A percentile compares a stretch with the other conserved stretches of the same genome.
Conservation (phyloP, 2,113 vertebrate genomes). For the Alexandromys fortis region DNA sequence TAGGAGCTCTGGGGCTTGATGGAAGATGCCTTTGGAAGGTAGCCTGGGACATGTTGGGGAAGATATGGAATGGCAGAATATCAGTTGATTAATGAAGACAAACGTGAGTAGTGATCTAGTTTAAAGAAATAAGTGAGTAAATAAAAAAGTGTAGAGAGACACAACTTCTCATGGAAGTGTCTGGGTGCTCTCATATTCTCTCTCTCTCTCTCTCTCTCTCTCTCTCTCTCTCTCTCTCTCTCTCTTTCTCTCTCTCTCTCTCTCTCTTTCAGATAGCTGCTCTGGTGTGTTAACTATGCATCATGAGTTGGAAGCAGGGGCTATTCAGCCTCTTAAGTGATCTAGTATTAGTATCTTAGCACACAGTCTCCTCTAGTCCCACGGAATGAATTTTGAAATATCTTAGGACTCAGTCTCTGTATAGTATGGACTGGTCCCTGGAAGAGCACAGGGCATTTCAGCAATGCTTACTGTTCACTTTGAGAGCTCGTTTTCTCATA, state of each 20-base stretch:
- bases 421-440: not conserved
- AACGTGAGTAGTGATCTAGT: not conserved
- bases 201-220: too few species aligned
- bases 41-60: not conserved
- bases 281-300: not conserved
- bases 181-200: not conserved
- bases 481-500: not conserved
- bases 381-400: not conserved
- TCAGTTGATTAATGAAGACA: not conserved
- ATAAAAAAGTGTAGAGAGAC: not conserved
- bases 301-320: rapidly evolving
- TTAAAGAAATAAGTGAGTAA: not conserved
- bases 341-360: not conserved
- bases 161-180: not conserved
- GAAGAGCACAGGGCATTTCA: not conserved
- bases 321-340: not conserved
- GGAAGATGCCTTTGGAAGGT: not conserved
- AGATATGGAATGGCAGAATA: not conserved
- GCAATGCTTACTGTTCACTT: not conserved
- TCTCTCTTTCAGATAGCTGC: too few species aligned
- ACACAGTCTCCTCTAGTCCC: not conserved
- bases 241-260: too few species aligned
- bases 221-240: too few species aligned
- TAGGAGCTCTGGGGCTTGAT: not conserved
- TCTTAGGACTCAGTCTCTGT: not conserved